Base-by-base conservation (phyloP, 64 coral and sea anemone species). In the Montipora sp. region DNA sequence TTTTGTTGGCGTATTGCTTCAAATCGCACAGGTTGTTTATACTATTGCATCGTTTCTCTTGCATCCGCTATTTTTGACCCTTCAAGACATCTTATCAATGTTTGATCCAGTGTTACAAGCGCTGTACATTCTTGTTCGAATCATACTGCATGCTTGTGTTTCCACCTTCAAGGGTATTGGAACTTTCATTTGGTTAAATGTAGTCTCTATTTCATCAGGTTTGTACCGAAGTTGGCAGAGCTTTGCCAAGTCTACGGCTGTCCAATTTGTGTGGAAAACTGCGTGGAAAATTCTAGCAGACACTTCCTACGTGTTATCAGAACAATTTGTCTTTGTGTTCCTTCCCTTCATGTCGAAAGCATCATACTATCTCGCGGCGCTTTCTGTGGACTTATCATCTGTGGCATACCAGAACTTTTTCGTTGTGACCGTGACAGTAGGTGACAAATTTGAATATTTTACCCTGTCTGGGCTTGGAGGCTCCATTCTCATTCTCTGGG, bases 271-370 rank as follows among this genome's bases (percentile, higher is more conserved):
- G 7, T 85, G 65, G 82, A 72, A 47, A 15, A 5, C 46, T 18
- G 5, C 49, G 2, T 85, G 45, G 82, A 51, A 45, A 14, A 13
- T 85, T 12, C 12, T 72, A 20, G 16, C 44, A 50, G 71, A 50
- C 27, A 21, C 46, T 0, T 44, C 19, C 1, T 85, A 72, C 82
- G 19, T 71, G 2, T n/a, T 77, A 5, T 51, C 87, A 14, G 83
- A 93, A 69, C 19, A 79, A 3, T 75, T 93, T 3, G 9, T 93
- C 49, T 79, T 88, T 16, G 81, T 76, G 57, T 61, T 93, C 59
- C 44, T 93, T 79, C 91, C 91, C 9, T 65, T 93, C 9, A 47
- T 88, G 75, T n/a, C 74, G 22, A 72, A 71, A 45, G 8, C 8
- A 85, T 48, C 82, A 50, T 85, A 85, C 82, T 22, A 72, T 50